phyloP scores from a whole-genome alignment of 2,888 invertebrate genomes.

The Trichogramma evanescens region DNA sequence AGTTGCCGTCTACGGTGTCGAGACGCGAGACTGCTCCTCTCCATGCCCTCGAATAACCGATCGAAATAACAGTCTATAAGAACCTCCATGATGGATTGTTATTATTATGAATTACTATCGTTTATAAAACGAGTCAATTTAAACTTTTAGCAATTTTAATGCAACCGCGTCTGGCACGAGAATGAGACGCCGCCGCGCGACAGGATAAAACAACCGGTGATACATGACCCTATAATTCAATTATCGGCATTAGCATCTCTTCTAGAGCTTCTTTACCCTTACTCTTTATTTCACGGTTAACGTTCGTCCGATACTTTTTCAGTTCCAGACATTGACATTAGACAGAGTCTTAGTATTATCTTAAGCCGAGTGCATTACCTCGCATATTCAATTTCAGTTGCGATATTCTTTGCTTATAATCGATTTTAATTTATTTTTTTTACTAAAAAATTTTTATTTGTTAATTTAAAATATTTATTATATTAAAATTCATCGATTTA shows the following conservation, averaged over 20 bases:
- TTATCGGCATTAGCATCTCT: constrained; percentile 31
- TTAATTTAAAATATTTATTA: not conserved
- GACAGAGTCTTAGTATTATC: not conserved
- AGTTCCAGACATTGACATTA: constrained; percentile 11
- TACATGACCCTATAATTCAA: constrained; percentile 33
- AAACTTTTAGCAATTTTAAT: not conserved
- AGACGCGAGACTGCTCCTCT: constrained; percentile 66
- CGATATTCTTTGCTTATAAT: not conserved
- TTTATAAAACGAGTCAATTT: not conserved
- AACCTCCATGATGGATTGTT: constrained; percentile 58
- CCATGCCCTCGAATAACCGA: constrained; percentile 63
- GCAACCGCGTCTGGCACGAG: not conserved
- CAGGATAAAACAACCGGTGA: constrained; percentile 18
- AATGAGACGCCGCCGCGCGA: constrained; percentile 4
- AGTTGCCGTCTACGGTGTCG: constrained; percentile 65
- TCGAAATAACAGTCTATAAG: constrained; percentile 76
- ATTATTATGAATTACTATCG: not conserved
- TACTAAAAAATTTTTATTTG: not conserved
- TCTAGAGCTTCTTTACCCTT: constrained; percentile 32
- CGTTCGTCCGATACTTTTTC: not conserved
- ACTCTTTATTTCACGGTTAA: constrained; percentile 10
- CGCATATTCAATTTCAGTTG: not conserved
- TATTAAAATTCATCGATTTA: not conserved
- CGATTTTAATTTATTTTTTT: not conserved
- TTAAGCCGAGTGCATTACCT: not conserved